Conservation (phyloP, 2,797 vertebrate species). For the Malacoctenus gilli region DNA sequence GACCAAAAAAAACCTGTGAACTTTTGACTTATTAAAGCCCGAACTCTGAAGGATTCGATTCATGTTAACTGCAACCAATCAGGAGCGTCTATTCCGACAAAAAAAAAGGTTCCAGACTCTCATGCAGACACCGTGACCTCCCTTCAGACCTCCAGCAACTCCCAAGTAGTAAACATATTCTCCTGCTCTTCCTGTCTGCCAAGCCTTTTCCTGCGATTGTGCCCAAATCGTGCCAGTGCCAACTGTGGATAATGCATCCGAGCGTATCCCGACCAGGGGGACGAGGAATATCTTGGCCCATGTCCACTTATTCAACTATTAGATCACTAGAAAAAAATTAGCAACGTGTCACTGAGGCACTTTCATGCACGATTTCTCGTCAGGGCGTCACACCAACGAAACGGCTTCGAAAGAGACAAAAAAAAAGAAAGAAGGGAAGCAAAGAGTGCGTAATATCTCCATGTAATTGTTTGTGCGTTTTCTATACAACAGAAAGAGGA, state of each 20-base stretch:
- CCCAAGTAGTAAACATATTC: conserved; percentile 39
- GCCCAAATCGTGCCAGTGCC: conserved; percentile 48
- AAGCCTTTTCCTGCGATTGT: conserved; percentile 82
- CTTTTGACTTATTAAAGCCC: no score
- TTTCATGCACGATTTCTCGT: conserved; percentile 10
- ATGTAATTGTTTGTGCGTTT: conserved; percentile 11
- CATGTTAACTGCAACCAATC: no score
- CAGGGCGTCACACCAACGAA: background rate
- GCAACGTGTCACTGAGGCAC: conserved; percentile 19
- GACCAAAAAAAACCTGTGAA: no score
- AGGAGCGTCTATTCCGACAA: no score
- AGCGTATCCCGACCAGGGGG: conserved; percentile 55
- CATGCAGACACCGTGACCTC: conserved; percentile 10
- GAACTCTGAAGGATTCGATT: no score
- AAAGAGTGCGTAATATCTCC: background rate
- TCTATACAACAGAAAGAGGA: conserved; percentile 37
- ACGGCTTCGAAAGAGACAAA: no score
- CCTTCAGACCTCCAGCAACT: conserved; percentile 31
- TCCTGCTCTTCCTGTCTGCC: conserved; percentile 64
- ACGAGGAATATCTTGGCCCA: conserved; percentile 49
- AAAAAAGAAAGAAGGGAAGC: background rate
- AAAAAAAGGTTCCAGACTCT: background rate
- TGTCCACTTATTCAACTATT: conserved; percentile 17
- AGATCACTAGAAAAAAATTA: conserved; percentile 47
- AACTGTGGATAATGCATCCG: conserved; percentile 62